A percentile compares a stretch with the other conserved stretches of the same genome.
These are phyloP conservation scores for Cataglyphis rosenhaueri DNA, from an alignment of 2,888 invertebrate genomes.

Conservation along the genomic window DNA sequence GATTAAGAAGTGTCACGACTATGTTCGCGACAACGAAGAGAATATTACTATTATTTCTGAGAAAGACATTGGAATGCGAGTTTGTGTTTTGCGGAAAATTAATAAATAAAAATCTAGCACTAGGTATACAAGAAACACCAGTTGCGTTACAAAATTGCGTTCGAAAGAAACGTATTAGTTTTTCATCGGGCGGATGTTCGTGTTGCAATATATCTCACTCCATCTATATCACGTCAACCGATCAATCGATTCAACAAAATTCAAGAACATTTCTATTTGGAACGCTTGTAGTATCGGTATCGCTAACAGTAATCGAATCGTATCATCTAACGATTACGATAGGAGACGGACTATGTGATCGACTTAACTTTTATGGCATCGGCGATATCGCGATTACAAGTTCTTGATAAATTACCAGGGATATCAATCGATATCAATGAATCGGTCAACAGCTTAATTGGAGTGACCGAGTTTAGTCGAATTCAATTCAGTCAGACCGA, in stretches of 20 bases:
- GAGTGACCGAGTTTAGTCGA: conserved; percentile 81
- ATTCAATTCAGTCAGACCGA: conserved; percentile 73
- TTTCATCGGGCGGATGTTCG: conserved; percentile 1
- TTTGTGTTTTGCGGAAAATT: neutral
- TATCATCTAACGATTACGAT: conserved; percentile 34
- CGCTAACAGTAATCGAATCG: conserved; percentile 13
- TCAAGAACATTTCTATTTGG: conserved; percentile 9
- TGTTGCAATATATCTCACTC: conserved; percentile 35
- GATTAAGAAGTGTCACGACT: neutral
- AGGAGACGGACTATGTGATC: neutral
- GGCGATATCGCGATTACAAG: conserved; percentile 9
- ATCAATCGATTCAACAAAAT: conserved; percentile 13
- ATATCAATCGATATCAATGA: conserved; percentile 74
- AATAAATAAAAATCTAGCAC: neutral
- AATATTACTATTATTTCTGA: neutral
- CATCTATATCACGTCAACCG: conserved; percentile 23
- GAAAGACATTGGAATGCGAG: neutral
- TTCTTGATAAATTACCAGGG: conserved; percentile 75
- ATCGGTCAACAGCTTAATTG: conserved; percentile 80
- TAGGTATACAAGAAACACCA: neutral
- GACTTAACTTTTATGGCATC: neutral
- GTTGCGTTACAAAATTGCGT: conserved; percentile 16
- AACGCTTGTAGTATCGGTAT: neutral
- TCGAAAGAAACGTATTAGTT: neutral
- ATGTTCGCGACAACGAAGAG: neutral